These are phyloP conservation scores for Agrochola litura DNA, from an alignment of 2,888 invertebrate species.

Conservation along the genomic window DNA sequence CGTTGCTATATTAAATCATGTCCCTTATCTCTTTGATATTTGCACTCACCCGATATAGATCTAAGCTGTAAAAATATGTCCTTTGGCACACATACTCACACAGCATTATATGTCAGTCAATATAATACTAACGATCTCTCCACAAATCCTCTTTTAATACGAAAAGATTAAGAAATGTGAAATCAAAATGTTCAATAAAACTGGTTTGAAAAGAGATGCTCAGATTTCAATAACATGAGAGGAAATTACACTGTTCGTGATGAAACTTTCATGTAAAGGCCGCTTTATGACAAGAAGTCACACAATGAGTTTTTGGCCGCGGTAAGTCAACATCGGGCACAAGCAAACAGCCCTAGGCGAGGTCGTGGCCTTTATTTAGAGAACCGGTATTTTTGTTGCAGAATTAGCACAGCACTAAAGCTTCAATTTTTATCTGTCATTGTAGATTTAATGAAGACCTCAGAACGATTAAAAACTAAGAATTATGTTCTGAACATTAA, in stretches of 20 bases:
- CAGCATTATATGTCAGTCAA: slow-evolving; percentile 41
- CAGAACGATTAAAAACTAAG: background rate
- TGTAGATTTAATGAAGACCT: slow-evolving; percentile 15
- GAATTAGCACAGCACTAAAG: slow-evolving; percentile 69
- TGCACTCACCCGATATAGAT: slow-evolving; percentile 38
- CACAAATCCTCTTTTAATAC: slow-evolving; percentile 59
- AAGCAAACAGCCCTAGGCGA: slow-evolving; percentile 85
- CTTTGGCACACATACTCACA: slow-evolving; percentile 37
- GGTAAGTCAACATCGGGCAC: slow-evolving; percentile 82
- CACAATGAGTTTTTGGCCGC: slow-evolving; percentile 87
- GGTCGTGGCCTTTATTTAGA: slow-evolving; percentile 87
- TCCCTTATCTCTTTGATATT: slow-evolving; percentile 55
- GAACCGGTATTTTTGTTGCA: slow-evolving; percentile 74
- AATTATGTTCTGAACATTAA: background rate
- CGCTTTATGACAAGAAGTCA: slow-evolving; percentile 83
- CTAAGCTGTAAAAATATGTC: slow-evolving; percentile 46
- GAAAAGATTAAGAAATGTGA: slow-evolving; percentile 65
- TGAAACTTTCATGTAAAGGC: slow-evolving; percentile 79
- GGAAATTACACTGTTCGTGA: slow-evolving; percentile 80
- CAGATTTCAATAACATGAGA: slow-evolving; percentile 78
- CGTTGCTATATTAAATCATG: slow-evolving; percentile 45
- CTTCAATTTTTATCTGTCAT: slow-evolving; percentile 39
- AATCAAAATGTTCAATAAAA: slow-evolving; percentile 74
- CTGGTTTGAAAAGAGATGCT: slow-evolving; percentile 74
- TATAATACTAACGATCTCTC: slow-evolving; percentile 59